These are phyloP conservation scores for Tetragnatha montana DNA, from an alignment of 2,888 invertebrate species.

Conservation along the genomic window DNA sequence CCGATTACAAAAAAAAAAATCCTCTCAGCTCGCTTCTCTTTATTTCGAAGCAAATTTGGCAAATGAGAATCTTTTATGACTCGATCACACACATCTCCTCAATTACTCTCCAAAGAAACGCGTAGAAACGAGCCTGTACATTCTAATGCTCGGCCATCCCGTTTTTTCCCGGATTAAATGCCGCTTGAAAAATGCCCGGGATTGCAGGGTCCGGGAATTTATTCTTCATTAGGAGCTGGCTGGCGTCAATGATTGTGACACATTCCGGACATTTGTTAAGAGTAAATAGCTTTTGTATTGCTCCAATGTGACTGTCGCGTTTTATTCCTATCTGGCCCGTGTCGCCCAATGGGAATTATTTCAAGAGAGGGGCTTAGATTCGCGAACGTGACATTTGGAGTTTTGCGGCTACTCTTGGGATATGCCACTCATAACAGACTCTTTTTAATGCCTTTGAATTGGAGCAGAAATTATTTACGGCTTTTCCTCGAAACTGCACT, in stretches of 20 bases:
- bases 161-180: constrained; percentile 29
- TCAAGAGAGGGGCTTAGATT: not conserved
- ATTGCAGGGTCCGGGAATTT: constrained; percentile 31
- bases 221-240: not conserved
- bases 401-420: not conserved
- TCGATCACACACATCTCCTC: constrained; percentile 10
- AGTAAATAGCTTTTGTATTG: constrained; percentile 35
- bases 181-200: constrained; percentile 34
- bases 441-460: not conserved
- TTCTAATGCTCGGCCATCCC: not conserved
- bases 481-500: not conserved
- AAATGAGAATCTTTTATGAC: constrained; percentile 48
- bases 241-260: not conserved
- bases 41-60: not conserved
- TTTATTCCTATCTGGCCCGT: not conserved
- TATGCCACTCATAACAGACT: not conserved
- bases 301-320: not conserved
- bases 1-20: not conserved
- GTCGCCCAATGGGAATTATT: not conserved
- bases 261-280: constrained; percentile 23
- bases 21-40: not conserved
- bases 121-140: constrained; percentile 20
- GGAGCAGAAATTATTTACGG: not conserved
- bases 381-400: not conserved
- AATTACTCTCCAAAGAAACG: constrained; percentile 32